These are phyloP conservation scores for Takifugu rubripes DNA, from an alignment of 2,797 vertebrate species.

Conservation along the genomic window DNA sequence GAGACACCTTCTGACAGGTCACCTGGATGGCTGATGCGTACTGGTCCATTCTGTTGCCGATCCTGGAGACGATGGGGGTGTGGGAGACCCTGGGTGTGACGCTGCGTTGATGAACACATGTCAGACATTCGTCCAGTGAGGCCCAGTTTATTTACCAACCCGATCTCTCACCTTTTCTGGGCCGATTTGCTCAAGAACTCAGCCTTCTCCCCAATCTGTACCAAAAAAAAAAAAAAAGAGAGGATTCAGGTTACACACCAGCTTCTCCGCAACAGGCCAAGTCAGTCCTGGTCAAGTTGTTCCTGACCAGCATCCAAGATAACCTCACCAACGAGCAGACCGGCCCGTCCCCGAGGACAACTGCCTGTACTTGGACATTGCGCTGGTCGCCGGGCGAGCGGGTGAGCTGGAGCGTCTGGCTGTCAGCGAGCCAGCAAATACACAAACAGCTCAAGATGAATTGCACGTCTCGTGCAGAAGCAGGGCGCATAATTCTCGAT, in stretches of 20 bases:
- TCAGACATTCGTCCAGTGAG: background rate
- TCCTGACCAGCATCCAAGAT: conserved; percentile 13
- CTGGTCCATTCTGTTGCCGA: conserved; percentile 91
- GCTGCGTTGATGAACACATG: conserved; percentile 29
- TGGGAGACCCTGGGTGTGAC: conserved; percentile 80
- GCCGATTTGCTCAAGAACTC: conserved; percentile 93
- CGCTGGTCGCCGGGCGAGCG: conserved; percentile 13
- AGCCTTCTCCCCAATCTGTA: conserved; percentile 89
- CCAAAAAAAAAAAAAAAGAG: conserved; percentile 10
- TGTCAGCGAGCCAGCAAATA: conserved; percentile 31
- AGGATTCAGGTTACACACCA: conserved; percentile 5
- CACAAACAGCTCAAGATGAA: conserved; percentile 21
- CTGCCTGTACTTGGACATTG: conserved; percentile 22
- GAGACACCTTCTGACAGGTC: conserved; percentile 24
- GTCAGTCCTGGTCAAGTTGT: conserved; percentile 12
- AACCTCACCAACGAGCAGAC: conserved; percentile 11
- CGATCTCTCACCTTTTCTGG: conserved; percentile 78
- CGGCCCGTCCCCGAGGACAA: conserved; percentile 14
- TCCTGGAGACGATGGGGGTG: conserved; percentile 87
- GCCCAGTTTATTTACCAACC: background rate
- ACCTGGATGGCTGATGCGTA: conserved; percentile 93
- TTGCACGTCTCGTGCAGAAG: conserved; percentile 6
- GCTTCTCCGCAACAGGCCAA: conserved; percentile 2
- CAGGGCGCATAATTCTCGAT: conserved; percentile 23
- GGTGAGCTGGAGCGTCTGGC: conserved; percentile 20